Evolutionary conservation across 2,888 invertebrate genomes (phyloP).

Genomic region (Megamerina dolium): DNA sequence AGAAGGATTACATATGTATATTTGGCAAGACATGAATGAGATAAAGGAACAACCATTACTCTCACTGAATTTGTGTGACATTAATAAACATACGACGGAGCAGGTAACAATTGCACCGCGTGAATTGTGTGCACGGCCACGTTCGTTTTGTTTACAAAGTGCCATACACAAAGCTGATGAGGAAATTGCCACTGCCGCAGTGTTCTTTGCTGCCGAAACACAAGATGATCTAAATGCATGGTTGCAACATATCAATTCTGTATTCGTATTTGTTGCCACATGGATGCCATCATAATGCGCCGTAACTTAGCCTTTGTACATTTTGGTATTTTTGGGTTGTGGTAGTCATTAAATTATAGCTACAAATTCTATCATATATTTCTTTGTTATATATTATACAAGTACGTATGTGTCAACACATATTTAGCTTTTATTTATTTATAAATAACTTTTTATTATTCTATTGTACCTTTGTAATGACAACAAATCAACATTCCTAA

Average conservation of each 20-base stretch:
- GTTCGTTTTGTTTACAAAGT: constrained; percentile 45
- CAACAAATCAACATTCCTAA: too few species aligned
- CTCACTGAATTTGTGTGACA: constrained; percentile 48
- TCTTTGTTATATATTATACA: too few species aligned
- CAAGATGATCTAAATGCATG: constrained; percentile 49
- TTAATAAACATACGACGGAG: constrained; percentile 38
- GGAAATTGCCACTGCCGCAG: constrained; percentile 28
- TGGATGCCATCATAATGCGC: constrained; percentile 51
- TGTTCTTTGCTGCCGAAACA: constrained; percentile 51
- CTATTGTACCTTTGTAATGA: too few species aligned
- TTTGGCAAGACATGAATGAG: constrained; percentile 54
- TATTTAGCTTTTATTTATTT: too few species aligned
- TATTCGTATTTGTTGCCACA: constrained; percentile 45
- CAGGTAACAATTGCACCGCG: constrained; percentile 44
- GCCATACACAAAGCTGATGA: constrained; percentile 25
- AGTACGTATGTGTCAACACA: too few species aligned
- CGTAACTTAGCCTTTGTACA: too few species aligned
- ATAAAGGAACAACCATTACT: constrained; percentile 39
- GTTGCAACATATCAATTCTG: constrained; percentile 50
- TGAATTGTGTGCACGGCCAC: constrained; percentile 51
- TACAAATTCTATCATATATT: too few species aligned
- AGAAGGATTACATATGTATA: constrained; percentile 45
- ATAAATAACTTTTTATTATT: too few species aligned
- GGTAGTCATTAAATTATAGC: too few species aligned
- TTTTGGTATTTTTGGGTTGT: too few species aligned